phyloP scores from a whole-genome alignment of 2,113 vertebrate species.

The Perccottus glenii region DNA sequence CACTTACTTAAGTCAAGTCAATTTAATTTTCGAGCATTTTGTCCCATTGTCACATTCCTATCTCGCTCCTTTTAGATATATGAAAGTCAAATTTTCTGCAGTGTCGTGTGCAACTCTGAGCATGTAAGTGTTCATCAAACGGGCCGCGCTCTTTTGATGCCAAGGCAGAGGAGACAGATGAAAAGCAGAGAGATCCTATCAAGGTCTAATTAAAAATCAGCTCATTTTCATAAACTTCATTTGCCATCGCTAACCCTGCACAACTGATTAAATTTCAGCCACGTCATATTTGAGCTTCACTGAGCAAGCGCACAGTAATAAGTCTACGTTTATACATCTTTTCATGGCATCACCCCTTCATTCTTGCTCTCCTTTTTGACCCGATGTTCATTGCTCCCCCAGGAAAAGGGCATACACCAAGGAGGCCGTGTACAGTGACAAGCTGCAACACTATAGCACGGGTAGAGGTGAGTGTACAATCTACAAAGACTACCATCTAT shows the following conservation, averaged over 20 bases:
- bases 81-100: conserved; percentile 63
- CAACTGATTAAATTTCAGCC: conserved; percentile 65
- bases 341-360: conserved; percentile 45
- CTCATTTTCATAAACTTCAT: conserved; percentile 74
- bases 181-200: conserved; percentile 74
- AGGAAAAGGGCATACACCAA: conserved; percentile 97
- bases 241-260: conserved; percentile 54
- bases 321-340: conserved; percentile 48
- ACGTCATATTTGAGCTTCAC: conserved; percentile 42
- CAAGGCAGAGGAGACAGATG: conserved; percentile 65
- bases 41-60: conserved; percentile 53
- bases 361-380: conserved; percentile 19
- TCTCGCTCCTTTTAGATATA: conserved; percentile 51
- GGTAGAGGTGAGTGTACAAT: conserved; percentile 88
- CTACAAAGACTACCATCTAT: not conserved
- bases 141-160: conserved; percentile 68
- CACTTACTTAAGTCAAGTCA: conserved; percentile 43
- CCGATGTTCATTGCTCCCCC: conserved; percentile 46
- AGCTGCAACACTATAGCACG: conserved; percentile 97
- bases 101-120: conserved; percentile 59
- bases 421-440: conserved; percentile 97
- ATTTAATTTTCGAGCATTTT: conserved; percentile 56
- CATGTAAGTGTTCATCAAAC: conserved; percentile 69
- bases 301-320: conserved; percentile 46
- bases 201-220: conserved; percentile 75